Base-by-base conservation (phyloP, 2,113 vertebrate genomes). In the Corythoichthys intestinalis region DNA sequence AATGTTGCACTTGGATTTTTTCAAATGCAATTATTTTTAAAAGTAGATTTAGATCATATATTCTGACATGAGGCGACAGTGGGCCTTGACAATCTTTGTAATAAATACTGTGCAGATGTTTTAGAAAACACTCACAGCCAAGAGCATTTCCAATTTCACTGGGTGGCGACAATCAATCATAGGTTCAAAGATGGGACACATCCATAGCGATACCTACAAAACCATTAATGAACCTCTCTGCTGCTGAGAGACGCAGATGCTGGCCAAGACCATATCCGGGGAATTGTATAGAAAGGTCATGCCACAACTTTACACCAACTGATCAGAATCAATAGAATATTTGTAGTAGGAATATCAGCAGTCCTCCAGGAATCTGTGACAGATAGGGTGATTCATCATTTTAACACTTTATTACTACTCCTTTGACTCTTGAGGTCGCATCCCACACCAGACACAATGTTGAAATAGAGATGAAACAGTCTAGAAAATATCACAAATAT, bases 321-420 rank as follows among this genome's bases (percentile, higher is more conserved):
- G 86, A 86, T 90, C 89, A 82, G 76, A 86, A 92, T 92, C 90
- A 90, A 92, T 91, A 91, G 64, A 89, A 80, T 88, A 85, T 89
- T 87, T 84, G 76, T 73, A 82, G 80, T 83, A 76, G 82, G 82
- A 88, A 85, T 83, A 85, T 85, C 78, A 81, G 76, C 69, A 74
- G 82, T 85, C 87, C 85, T 83, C 52, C 57, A 88, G 88, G 88
- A 88, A 76, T 86, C 80, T 82, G 71, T 69, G 49, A 52, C 65
- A 84, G 76, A 85, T 67, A 73, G 76, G 83, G 87, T 88, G 84
- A 92, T 91, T 90, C 85, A 92, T 93, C 90, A 92, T 82, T 79
- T 74, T 76, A 86, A 81, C 75, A 68, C 80, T 88, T 91, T 88
- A 82, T 83, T 88, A 83, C 74, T 85, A 77, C 65, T 83, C 74